A percentile compares a stretch with the other conserved stretches of the same genome.
phyloP scores from a whole-genome alignment of 2,888 invertebrate genomes.

The Tipula unca region DNA sequence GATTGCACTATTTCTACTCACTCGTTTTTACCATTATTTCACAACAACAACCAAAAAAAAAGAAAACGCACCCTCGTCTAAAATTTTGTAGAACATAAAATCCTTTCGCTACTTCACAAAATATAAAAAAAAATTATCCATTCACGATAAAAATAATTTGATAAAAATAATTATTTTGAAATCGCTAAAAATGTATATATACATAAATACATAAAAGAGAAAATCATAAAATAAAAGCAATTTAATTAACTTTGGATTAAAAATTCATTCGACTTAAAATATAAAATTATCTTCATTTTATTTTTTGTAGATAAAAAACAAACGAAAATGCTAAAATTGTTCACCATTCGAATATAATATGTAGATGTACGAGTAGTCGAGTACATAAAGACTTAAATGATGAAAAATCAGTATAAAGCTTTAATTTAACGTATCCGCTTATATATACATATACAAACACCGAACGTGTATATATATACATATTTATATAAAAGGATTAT shows the following conservation, averaged over 20 bases:
- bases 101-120: neutral
- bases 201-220: neutral
- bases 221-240: neutral
- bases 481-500: neutral
- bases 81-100: neutral
- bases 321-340: neutral
- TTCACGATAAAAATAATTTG: neutral
- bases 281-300: neutral
- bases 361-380: neutral
- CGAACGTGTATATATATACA: neutral
- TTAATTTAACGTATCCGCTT: neutral
- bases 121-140: neutral
- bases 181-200: neutral
- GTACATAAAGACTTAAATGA: neutral
- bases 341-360: neutral
- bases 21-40: neutral
- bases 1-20: neutral
- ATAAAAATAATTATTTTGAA: neutral
- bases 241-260: neutral
- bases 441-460: neutral
- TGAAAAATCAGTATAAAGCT: neutral
- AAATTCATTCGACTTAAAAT: neutral
- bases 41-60: no score
- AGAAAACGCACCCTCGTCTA: neutral
- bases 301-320: neutral